These are phyloP conservation scores for Centropyge bicolor DNA, from an alignment of 2,797 vertebrate species.

Conservation along the genomic window DNA sequence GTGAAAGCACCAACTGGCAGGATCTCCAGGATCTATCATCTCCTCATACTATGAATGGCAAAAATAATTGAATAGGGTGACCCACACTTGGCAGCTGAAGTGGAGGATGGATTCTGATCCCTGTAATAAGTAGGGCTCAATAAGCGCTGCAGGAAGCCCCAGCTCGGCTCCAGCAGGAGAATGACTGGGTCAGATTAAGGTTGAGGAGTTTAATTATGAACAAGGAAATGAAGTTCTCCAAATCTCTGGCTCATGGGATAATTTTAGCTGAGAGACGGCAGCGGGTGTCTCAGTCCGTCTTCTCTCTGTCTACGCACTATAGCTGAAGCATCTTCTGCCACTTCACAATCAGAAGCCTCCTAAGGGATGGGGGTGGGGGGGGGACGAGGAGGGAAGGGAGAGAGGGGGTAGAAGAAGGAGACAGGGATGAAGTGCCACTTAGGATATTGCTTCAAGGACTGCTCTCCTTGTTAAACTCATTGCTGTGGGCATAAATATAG, in stretches of 20 bases:
- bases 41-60: conserved; percentile 47
- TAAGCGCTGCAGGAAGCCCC: conserved; percentile 72
- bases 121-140: conserved; percentile 77
- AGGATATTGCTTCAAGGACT: conserved; percentile 84
- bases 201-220: conserved; percentile 83
- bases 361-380: conserved; percentile 53
- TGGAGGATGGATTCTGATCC: conserved; percentile 75
- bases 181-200: conserved; percentile 79
- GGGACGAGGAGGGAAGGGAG: conserved; percentile 31
- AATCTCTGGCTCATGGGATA: conserved; percentile 76
- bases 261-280: conserved; percentile 70
- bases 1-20: background rate
- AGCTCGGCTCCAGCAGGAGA: conserved; percentile 66
- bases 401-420: conserved; percentile 58
- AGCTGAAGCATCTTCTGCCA: conserved; percentile 71
- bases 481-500: conserved; percentile 82
- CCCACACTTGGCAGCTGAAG: conserved; percentile 73
- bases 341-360: conserved; percentile 79
- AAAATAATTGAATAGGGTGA: conserved; percentile 72
- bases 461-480: conserved; percentile 83
- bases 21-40: conserved; percentile 61
- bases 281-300: conserved; percentile 60
- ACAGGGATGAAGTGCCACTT: conserved; percentile 85
- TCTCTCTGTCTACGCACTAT: conserved; percentile 33
- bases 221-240: conserved; percentile 80